Evolutionary conservation across 2,113 vertebrate genomes (phyloP), one percentile per base, ranked within the genome.

Genomic region (Oenanthe melanoleuca): DNA sequence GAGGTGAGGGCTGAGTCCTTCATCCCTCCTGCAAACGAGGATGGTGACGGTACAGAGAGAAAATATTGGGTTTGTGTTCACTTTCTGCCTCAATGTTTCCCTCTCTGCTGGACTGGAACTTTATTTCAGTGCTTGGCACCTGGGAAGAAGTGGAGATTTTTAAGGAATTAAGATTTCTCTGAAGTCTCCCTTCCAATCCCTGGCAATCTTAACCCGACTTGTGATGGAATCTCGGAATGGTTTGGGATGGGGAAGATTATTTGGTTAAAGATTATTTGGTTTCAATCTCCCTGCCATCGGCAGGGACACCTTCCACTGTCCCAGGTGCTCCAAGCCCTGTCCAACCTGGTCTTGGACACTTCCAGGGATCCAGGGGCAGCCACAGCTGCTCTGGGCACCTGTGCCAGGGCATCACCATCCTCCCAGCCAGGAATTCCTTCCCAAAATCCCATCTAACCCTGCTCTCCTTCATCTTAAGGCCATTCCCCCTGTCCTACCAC

Each of bases 61-160:
- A 81, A n/a, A 21, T 3, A 22, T 0, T 2, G 9, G 8, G 5
- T 1, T 8, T 6, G 4, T 31, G 6, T 4, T 77, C 2, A 0
- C 14, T 5, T 6, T 33, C 47, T 52, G 74, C 50, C 5, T 0
- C 12, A 5, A 22, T 47, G 4, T 42, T 50, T 12, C 10, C 42
- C 29, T 52, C 26, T 14, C 25, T 40, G 17, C 38, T 15, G 49
- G 31, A 3, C 38, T 40, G 29, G 22, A 14, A 7, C 3, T 55
- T 60, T 11, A 8, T 26, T 52, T 60, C 17, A n/a, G 40, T 17
- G 3, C n/a, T 66, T 7, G 24, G 26, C 14, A n/a, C 5, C 3
- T 3, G 11, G n/a, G 34, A 55, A 28, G 26, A 22, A 33, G 6
- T 5, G 0, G 4, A 20, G 50, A 16, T 45, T 80, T 24, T 44